phyloP scores from a whole-genome alignment of 1,140 invertebrate species.

The Penaeus chinensis region DNA sequence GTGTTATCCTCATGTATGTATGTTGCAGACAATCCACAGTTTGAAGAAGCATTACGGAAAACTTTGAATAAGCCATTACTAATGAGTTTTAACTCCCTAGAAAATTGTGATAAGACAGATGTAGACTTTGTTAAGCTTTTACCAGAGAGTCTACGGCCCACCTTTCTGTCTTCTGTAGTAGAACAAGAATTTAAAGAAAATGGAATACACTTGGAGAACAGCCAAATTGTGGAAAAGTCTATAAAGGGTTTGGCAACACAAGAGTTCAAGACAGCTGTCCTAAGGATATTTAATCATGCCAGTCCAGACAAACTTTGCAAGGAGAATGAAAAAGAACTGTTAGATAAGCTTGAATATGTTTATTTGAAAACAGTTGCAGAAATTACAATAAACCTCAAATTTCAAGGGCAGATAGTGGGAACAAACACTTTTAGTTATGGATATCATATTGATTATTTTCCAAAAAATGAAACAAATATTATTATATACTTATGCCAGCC shows the following conservation, averaged over 20 bases:
- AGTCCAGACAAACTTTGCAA: background rate
- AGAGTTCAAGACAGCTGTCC: conserved; percentile 10
- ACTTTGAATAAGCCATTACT: conserved; percentile 24
- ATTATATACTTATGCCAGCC: too few species aligned
- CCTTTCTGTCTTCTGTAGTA: conserved; percentile 17
- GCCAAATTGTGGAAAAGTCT: background rate
- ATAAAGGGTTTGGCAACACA: background rate
- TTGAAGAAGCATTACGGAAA: background rate
- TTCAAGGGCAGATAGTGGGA: background rate
- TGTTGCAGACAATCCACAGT: conserved; percentile 29
- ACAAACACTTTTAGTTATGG: background rate
- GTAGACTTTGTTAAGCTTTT: background rate
- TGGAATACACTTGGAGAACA: background rate
- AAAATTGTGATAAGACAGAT: background rate
- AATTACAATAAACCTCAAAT: background rate
- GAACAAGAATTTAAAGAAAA: background rate
- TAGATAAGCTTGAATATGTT: background rate
- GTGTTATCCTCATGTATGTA: conserved; percentile 15
- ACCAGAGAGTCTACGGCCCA: conserved; percentile 25
- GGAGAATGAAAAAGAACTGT: background rate
- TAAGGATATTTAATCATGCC: conserved; percentile 33
- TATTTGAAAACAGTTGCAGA: background rate
- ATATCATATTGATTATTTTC: too few species aligned
- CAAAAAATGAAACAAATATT: too few species aligned
- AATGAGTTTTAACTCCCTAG: background rate